phyloP scores from a whole-genome alignment of 1,140 invertebrate genomes.

The Drosophila bocki region DNA sequence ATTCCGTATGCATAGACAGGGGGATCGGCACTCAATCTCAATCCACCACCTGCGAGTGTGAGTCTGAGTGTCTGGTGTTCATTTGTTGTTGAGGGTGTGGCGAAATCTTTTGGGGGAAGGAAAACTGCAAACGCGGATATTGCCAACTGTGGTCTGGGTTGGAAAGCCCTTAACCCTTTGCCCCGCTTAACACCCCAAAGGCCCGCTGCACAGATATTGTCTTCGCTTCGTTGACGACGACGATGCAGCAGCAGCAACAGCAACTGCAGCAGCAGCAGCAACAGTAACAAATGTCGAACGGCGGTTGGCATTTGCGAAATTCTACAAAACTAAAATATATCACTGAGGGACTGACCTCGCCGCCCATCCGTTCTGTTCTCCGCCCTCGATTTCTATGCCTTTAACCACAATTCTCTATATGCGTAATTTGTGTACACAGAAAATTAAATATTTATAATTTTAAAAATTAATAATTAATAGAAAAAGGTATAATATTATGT shows the following conservation, averaged over 20 bases:
- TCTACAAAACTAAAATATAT: conserved; percentile 75
- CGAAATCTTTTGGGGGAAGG: neutral
- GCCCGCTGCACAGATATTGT: conserved; percentile 58
- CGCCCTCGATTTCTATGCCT: conserved; percentile 3
- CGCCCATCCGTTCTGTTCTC: neutral
- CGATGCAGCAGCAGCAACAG: conserved; percentile 11
- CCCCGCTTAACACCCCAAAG: neutral
- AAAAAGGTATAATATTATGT: neutral
- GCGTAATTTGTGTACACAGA: conserved; percentile 44
- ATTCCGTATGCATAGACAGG: conserved; percentile 65
- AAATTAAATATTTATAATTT: neutral
- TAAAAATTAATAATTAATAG: neutral
- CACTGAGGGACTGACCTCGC: conserved; percentile 36
- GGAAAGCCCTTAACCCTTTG: conserved; percentile 4
- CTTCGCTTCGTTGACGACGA: conserved; percentile 63
- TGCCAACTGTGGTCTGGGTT: conserved; percentile 19
- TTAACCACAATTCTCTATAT: conserved; percentile 24
- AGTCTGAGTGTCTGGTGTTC: conserved; percentile 9
- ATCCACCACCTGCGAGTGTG: conserved; percentile 1
- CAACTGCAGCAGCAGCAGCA: conserved; percentile 20
- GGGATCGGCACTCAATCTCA: conserved; percentile 5
- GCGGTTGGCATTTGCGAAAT: conserved; percentile 59
- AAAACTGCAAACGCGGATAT: conserved; percentile 45
- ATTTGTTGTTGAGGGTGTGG: conserved; percentile 26
- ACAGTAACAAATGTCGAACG: conserved; percentile 32